Evolutionary conservation across 2,113 vertebrate genomes (phyloP).

Genomic region (Emydura subglobosa): DNA sequence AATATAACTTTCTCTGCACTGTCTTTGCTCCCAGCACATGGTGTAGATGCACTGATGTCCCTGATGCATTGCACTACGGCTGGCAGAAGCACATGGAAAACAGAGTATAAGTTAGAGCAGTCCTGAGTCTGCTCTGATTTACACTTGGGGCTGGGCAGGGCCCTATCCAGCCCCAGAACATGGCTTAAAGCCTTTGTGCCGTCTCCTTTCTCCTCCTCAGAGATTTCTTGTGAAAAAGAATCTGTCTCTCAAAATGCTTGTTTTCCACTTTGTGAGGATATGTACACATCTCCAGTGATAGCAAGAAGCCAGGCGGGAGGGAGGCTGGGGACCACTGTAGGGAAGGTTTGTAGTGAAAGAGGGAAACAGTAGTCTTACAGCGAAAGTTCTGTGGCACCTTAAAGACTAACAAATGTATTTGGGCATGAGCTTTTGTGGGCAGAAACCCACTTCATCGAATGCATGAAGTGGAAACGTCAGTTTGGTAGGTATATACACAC

Average conservation of each 20-base stretch:
- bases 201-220: background rate
- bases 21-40: background rate
- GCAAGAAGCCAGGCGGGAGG: background rate
- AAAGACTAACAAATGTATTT: too few relatives aligned
- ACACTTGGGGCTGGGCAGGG: background rate
- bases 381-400: too few relatives aligned
- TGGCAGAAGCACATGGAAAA: slow-evolving; percentile 18
- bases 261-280: background rate
- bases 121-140: background rate
- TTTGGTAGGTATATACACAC: too few relatives aligned
- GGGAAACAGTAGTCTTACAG: too few relatives aligned
- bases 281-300: background rate
- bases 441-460: too few relatives aligned
- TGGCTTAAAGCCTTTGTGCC: background rate
- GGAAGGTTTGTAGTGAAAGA: background rate
- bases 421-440: too few relatives aligned
- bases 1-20: background rate
- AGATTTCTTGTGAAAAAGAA: background rate
- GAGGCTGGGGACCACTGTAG: background rate
- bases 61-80: background rate
- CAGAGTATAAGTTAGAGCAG: background rate
- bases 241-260: background rate
- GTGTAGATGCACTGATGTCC: background rate
- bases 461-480: too few relatives aligned
- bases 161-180: background rate